Conservation (phyloP, 2,797 vertebrate species). For the Bucorvus abyssinicus region DNA sequence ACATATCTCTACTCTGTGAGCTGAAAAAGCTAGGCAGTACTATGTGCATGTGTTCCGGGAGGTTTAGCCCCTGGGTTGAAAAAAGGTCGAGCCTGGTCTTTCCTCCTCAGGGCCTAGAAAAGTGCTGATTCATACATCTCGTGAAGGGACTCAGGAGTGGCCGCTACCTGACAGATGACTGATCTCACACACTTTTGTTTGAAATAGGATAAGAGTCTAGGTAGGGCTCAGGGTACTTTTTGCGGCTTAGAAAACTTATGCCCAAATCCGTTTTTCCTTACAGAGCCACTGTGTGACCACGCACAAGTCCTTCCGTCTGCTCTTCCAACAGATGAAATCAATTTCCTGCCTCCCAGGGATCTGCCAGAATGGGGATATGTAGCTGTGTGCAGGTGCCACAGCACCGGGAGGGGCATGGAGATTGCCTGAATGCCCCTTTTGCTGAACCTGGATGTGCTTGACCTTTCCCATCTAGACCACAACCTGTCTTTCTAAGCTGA, state of each 20-base stretch:
- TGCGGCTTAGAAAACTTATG: neutral
- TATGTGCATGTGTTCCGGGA: neutral
- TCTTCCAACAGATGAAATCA: neutral
- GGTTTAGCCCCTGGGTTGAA: neutral
- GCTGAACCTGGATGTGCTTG: neutral
- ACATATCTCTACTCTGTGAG: neutral
- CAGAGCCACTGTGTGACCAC: neutral
- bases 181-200: neutral
- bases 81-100: neutral
- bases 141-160: neutral
- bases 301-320: constrained; percentile 3
- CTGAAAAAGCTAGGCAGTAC: neutral
- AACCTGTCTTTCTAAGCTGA: neutral
- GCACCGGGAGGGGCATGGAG: neutral
- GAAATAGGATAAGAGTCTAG: neutral
- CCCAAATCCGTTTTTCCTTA: neutral
- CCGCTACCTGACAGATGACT: neutral
- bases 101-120: neutral
- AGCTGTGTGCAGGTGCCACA: neutral
- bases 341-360: neutral
- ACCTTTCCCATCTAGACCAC: neutral
- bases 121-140: neutral
- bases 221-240: neutral
- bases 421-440: neutral
- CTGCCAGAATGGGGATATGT: neutral